Evolutionary conservation across 2,113 vertebrate species (phyloP), one percentile per base, ranked within the genome.

Genomic region (Amazona vittata): DNA sequence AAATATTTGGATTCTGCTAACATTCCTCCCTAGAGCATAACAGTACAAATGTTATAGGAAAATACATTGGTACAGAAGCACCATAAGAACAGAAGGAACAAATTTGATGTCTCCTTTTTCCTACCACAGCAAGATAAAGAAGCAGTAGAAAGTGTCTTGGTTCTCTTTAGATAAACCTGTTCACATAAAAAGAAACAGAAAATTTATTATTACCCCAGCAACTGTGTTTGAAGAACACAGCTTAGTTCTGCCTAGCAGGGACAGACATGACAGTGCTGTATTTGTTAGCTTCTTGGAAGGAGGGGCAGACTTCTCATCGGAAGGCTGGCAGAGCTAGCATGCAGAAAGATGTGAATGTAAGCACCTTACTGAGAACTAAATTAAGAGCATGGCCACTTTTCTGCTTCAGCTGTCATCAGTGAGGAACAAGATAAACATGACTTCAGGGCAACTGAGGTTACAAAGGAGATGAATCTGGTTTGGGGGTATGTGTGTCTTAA

Each of bases 1-100:
- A 82, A 94, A 91, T 89, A 94, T 92, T 84, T 92, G n/a, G 37
- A 67, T 86, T 95, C 73, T 81, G 12, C 14, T 90, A 92, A 49
- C 19, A 49, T 39, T 78, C 10, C 4, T 89, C n/a, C 77, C 44
- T 71, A 57, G 52, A 52, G 35, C 76, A 79, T 20, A 78, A 55
- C 15, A 88, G 52, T 79, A 84, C 92, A 95, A 93, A 53, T 21
- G 3, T 91, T 94, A 67, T 73, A 95, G 57, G 64, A 65, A 93
- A 87, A 92, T 60, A 20, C 6, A 46, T 57, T 89, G 57, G 35
- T 86, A 9, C 19, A 41, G 76, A 78, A 86, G n/a, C 47, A 83
- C 6, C 29, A 84, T 65, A 87, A 95, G 29, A 29, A 86, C 17
- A 67, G 50, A 87, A 83, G 15, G 28, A 87, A 3, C 15, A 64